phyloP scores from a whole-genome alignment of 2,113 vertebrate genomes.

The Rousettus leschenaultii region DNA sequence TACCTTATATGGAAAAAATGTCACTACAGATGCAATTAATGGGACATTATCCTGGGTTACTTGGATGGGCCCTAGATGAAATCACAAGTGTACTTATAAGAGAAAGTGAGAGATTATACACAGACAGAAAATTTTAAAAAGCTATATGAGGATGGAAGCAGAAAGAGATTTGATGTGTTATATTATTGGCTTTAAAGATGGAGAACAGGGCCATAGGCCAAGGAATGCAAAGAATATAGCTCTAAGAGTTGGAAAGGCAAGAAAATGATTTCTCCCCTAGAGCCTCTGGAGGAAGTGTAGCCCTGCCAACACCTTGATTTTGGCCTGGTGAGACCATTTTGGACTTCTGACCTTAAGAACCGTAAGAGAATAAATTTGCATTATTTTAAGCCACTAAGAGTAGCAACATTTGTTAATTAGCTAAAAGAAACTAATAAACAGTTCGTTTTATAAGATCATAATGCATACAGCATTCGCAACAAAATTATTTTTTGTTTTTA shows the following conservation, averaged over 20 bases:
- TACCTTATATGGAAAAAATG: neutral
- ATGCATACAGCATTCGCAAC: neutral
- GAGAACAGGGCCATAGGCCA: neutral
- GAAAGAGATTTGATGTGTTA: neutral
- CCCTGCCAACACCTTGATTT: neutral
- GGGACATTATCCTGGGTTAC: too few relatives aligned
- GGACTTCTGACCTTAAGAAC: neutral
- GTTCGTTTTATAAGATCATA: neutral
- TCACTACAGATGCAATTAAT: neutral
- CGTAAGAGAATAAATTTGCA: neutral
- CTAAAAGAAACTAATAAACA: neutral
- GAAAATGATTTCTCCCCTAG: too few relatives aligned
- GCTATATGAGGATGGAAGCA: neutral
- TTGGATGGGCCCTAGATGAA: neutral
- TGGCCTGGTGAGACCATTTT: neutral
- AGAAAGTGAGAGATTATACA: neutral
- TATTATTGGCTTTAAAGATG: neutral
- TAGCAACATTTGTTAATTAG: neutral
- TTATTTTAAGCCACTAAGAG: neutral
- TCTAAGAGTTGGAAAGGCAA: neutral
- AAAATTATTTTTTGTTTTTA: neutral
- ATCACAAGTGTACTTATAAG: neutral
- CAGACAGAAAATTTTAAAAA: neutral
- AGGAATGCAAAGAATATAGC: too few relatives aligned
- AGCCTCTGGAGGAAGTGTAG: too few relatives aligned